These are phyloP conservation scores for Podarcis lilfordi DNA, from an alignment of 2,797 vertebrate species.

Conservation along the genomic window DNA sequence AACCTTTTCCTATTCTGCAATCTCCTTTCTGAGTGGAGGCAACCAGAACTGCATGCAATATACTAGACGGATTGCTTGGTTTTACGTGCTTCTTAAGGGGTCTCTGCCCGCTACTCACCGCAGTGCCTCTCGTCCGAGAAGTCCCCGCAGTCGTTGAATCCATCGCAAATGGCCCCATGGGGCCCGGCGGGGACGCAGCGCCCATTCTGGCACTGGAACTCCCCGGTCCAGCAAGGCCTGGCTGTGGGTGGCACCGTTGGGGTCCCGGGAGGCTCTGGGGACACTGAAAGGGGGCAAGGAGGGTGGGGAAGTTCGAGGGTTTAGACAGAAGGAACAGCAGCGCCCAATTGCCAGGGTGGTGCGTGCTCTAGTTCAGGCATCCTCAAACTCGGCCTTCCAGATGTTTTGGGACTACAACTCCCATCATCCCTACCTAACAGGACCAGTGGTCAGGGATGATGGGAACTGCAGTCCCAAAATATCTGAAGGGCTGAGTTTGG, in stretches of 20 bases:
- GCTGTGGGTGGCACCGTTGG: not conserved
- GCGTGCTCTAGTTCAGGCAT: too few relatives aligned
- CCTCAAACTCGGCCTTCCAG: too few relatives aligned
- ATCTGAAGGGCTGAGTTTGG: too few relatives aligned
- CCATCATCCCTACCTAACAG: too few relatives aligned
- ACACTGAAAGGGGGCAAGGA: fast-evolving
- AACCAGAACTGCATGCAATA: not conserved
- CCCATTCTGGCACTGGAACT: constrained; percentile 81
- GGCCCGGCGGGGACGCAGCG: constrained; percentile 78
- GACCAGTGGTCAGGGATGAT: too few relatives aligned
- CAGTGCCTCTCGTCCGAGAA: constrained; percentile 85
- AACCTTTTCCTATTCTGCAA: not conserved
- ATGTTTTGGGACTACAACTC: too few relatives aligned
- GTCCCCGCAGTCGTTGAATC: constrained; percentile 79
- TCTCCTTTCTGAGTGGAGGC: not conserved
- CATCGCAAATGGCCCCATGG: constrained; percentile 78
- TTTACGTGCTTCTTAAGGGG: not conserved
- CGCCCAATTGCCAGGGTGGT: too few relatives aligned
- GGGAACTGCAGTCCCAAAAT: too few relatives aligned
- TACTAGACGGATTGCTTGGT: too few relatives aligned
- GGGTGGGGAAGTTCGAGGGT: fast-evolving
- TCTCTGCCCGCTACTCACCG: constrained; percentile 53
- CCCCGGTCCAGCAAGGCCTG: constrained; percentile 67
- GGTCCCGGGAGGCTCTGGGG: not conserved
- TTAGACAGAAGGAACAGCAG: too few relatives aligned